These are phyloP conservation scores for Ptychadena robeensis DNA, from an alignment of 2,797 vertebrate genomes.

Conservation along the genomic window DNA sequence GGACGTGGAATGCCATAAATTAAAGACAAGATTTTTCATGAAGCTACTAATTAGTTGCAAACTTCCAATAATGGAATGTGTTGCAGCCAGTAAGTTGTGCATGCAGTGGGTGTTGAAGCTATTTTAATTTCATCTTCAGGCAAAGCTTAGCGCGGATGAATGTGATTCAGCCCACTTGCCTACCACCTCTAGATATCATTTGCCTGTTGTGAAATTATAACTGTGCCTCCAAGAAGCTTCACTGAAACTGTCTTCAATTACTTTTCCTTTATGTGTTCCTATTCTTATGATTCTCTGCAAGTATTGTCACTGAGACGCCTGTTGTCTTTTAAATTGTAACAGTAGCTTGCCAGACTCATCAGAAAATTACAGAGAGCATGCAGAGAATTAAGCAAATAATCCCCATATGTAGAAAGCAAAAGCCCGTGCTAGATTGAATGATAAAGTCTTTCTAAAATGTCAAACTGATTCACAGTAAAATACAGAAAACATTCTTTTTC, in stretches of 20 bases:
- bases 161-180: slow-evolving; percentile 54
- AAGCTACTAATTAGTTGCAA: slow-evolving; percentile 62
- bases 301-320: slow-evolving; percentile 1
- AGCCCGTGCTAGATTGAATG: neutral
- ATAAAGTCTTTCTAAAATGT: neutral
- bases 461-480: neutral
- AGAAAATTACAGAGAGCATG: slow-evolving; percentile 16
- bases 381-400: slow-evolving; percentile 17
- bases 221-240: slow-evolving; percentile 35
- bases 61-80: slow-evolving; percentile 58
- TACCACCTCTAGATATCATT: slow-evolving; percentile 52
- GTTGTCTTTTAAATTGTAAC: slow-evolving; percentile 1
- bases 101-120: slow-evolving; percentile 54
- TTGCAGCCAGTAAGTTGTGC: slow-evolving; percentile 46
- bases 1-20: slow-evolving; percentile 66
- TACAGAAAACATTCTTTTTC: neutral
- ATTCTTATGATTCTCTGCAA: slow-evolving; percentile 4
- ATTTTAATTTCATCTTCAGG: slow-evolving; percentile 61
- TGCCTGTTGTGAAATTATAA: slow-evolving; percentile 46
- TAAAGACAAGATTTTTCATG: slow-evolving; percentile 60
- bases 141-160: slow-evolving; percentile 55
- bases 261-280: slow-evolving; percentile 24
- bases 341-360: slow-evolving; percentile 18
- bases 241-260: slow-evolving; percentile 33
- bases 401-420: slow-evolving; percentile 22